These are phyloP conservation scores for Nycticebus coucang DNA, from an alignment of 2,113 vertebrate genomes.

Conservation along the genomic window DNA sequence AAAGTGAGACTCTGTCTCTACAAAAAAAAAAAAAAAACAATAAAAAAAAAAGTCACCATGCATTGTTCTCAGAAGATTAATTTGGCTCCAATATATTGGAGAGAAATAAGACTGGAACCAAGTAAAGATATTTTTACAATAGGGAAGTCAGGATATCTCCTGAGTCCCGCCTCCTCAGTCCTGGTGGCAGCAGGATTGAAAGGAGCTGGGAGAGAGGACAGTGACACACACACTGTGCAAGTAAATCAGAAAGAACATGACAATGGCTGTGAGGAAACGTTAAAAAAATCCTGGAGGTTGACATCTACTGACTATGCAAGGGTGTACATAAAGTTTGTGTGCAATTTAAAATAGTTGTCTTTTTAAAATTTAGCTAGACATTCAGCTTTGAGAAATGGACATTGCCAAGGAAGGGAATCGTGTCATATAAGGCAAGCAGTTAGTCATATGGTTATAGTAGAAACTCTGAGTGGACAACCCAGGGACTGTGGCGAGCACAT, in stretches of 20 bases:
- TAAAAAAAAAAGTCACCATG: neutral
- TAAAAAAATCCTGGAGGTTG: neutral
- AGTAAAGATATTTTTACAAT: neutral
- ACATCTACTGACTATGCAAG: neutral
- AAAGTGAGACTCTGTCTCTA: too few relatives aligned
- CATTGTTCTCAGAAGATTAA: conserved; percentile 14
- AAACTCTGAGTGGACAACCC: too few relatives aligned
- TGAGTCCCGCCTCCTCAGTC: neutral
- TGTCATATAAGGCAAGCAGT: neutral
- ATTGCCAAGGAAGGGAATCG: neutral
- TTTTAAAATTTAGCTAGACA: neutral
- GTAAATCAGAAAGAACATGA: neutral
- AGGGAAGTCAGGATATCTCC: neutral
- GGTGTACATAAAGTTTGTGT: too few relatives aligned
- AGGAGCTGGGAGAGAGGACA: neutral
- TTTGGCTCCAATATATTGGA: neutral
- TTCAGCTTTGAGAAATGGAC: neutral
- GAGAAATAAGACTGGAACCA: neutral
- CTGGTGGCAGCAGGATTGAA: neutral
- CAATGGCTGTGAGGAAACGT: neutral
- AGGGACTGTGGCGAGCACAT: too few relatives aligned
- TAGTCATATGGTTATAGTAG: neutral
- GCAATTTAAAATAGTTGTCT: too few relatives aligned
- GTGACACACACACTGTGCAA: neutral
- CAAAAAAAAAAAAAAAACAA: too few relatives aligned